Evolutionary conservation across 2,113 vertebrate species (phyloP).

Genomic region (Eolophus roseicapilla): DNA sequence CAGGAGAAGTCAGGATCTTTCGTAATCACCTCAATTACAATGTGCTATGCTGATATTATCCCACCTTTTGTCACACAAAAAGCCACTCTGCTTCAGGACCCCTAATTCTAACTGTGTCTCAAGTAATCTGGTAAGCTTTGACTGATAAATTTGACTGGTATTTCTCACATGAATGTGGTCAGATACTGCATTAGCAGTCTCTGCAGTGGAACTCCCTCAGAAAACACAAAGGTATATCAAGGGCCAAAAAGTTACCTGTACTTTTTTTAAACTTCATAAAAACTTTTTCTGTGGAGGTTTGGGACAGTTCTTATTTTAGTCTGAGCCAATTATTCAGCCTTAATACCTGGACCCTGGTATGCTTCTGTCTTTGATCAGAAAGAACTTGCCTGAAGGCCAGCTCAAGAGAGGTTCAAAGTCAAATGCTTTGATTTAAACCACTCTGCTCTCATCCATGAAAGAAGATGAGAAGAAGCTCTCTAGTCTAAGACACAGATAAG

Average conservation of each 20-base stretch:
- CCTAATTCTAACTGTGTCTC: neutral
- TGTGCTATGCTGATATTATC: neutral
- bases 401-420: conserved; percentile 68
- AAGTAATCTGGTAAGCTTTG: neutral
- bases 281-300: conserved; percentile 45
- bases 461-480: conserved; percentile 56
- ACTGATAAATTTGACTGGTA: neutral
- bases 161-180: neutral
- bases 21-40: neutral
- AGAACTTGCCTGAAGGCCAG: conserved; percentile 67
- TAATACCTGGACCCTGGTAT: conserved; percentile 60
- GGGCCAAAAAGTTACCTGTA: conserved; percentile 17
- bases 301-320: conserved; percentile 65
- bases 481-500: neutral
- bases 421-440: conserved; percentile 69
- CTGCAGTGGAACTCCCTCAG: neutral
- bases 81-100: neutral
- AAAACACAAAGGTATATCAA: neutral
- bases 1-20: neutral
- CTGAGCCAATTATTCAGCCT: conserved; percentile 65
- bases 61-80: neutral
- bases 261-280: conserved; percentile 11
- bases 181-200: neutral
- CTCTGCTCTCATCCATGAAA: conserved; percentile 59
- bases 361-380: conserved; percentile 66